These are phyloP conservation scores for Otocyon megalotis DNA, from an alignment of 2,113 vertebrate genomes.

Conservation along the genomic window DNA sequence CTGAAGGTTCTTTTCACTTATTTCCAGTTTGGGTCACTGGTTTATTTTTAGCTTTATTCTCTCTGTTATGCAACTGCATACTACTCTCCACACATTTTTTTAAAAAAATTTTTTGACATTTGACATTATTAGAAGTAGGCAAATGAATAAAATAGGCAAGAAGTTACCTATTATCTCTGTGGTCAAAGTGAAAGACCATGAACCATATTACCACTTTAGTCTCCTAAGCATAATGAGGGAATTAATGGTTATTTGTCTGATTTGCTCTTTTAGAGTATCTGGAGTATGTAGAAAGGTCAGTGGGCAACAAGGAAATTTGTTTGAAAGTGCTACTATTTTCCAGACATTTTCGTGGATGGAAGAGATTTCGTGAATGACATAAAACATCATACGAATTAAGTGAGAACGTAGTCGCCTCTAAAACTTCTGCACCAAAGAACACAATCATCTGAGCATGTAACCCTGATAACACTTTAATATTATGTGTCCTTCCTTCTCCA, in stretches of 20 bases:
- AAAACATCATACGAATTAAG: not conserved
- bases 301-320: not conserved
- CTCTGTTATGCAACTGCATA: not conserved
- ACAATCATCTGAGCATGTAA: not conserved
- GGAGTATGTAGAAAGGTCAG: not conserved
- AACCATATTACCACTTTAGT: not conserved
- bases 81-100: not conserved
- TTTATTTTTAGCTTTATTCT: not conserved
- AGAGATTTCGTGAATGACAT: not conserved
- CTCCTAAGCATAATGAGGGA: not conserved
- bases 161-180: not conserved
- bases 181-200: not conserved
- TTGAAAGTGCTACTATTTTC: not conserved
- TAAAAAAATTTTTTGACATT: not conserved
- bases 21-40: not conserved
- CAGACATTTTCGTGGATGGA: not conserved
- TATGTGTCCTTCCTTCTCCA: not conserved
- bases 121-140: not conserved
- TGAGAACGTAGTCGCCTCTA: not conserved
- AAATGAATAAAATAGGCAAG: conserved; percentile 18
- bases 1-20: conserved; percentile 25
- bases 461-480: not conserved
- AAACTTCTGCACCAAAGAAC: not conserved
- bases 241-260: not conserved
- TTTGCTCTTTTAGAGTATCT: not conserved